phyloP scores from a whole-genome alignment of 2,113 vertebrate genomes.

The Forbesichthys agassizii region DNA sequence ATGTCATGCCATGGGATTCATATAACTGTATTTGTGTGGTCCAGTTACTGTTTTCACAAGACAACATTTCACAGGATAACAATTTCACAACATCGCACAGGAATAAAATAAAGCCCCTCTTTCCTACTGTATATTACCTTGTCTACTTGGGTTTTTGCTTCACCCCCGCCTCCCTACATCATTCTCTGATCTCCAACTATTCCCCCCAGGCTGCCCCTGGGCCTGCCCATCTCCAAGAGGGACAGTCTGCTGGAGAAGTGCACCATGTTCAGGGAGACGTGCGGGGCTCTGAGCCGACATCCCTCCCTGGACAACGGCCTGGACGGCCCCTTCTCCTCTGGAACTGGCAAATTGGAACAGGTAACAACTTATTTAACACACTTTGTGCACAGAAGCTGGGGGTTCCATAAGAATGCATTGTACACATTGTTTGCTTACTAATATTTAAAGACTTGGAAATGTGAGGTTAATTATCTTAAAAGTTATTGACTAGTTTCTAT shows the following conservation, averaged over 20 bases:
- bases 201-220: slow-evolving; percentile 78
- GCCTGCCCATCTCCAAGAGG: slow-evolving; percentile 87
- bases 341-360: slow-evolving; percentile 61
- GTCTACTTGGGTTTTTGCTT: not conserved
- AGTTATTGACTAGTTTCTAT: no score
- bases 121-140: not conserved
- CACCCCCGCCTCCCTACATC: not conserved
- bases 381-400: not conserved
- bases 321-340: slow-evolving; percentile 66
- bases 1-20: no score
- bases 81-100: no score
- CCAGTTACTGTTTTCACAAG: no score
- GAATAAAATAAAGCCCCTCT: no score
- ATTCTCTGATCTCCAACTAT: not conserved
- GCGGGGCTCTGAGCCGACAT: slow-evolving; percentile 76
- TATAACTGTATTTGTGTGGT: no score
- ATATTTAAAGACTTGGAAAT: no score
- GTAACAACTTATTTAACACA: not conserved
- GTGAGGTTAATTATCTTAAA: no score
- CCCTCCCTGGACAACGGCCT: slow-evolving; percentile 80
- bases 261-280: slow-evolving; percentile 88
- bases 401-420: not conserved
- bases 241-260: slow-evolving; percentile 94
- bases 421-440: no score
- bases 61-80: no score